Conservation (phyloP, 2,888 invertebrate genomes). For the Sarcophaga variegata region DNA sequence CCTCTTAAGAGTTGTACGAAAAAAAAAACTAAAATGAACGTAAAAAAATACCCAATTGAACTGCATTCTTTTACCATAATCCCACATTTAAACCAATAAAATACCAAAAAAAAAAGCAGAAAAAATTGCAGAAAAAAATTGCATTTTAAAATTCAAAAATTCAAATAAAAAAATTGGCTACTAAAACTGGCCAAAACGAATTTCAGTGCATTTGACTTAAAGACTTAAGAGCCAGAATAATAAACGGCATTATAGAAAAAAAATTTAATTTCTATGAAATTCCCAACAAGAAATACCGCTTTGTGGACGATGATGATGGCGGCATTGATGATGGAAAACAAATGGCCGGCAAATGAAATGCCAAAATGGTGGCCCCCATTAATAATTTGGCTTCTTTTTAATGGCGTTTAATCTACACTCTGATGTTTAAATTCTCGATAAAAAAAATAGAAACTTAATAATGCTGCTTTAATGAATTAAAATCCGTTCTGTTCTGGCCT, state of each 20-base stretch:
- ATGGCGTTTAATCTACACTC: not conserved
- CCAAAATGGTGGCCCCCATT: not conserved
- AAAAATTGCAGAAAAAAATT: not conserved
- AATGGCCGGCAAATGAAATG: not conserved
- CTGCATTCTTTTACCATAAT: slow-evolving; percentile 41
- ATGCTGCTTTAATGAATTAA: too few species aligned
- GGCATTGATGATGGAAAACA: not conserved
- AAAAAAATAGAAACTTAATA: too few species aligned
- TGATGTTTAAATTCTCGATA: not conserved
- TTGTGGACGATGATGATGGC: not conserved
- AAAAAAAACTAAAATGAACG: not conserved
- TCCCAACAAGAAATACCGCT: too few species aligned
- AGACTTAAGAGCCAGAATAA: not conserved
- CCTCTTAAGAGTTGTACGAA: not conserved
- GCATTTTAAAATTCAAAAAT: not conserved
- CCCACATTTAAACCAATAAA: slow-evolving; percentile 50
- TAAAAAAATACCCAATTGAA: not conserved
- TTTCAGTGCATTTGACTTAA: not conserved
- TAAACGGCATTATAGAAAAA: not conserved
- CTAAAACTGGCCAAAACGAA: not conserved
- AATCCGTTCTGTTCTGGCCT: not conserved
- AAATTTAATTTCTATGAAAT: too few species aligned
- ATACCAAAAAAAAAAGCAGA: not conserved
- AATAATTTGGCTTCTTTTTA: not conserved
- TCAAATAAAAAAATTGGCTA: not conserved